Percentiles rank a stretch among this genome's conserved stretches.
These are phyloP conservation scores for Drosophila seclusa DNA, from an alignment of 2,888 invertebrate species.

Conservation along the genomic window DNA sequence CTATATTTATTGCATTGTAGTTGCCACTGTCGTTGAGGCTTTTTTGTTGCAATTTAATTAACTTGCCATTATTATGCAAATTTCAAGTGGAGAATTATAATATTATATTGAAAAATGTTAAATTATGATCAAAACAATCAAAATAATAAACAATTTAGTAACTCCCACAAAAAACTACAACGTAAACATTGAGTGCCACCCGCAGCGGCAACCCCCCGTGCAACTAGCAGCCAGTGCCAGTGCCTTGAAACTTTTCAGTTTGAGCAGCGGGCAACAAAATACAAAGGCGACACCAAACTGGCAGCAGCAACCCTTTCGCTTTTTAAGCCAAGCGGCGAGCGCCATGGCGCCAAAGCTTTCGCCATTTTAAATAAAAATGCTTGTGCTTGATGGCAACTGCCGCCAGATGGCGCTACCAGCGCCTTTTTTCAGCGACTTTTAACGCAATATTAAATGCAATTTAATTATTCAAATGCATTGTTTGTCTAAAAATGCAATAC, in stretches of 20 bases:
- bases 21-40: background rate
- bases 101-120: slow-evolving; percentile 11
- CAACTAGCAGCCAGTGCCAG: background rate
- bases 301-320: slow-evolving; percentile 69
- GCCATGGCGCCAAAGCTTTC: slow-evolving; percentile 78
- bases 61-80: slow-evolving; percentile 16
- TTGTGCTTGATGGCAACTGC: slow-evolving; percentile 48
- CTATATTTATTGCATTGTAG: background rate
- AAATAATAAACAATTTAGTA: slow-evolving; percentile 17
- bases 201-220: background rate
- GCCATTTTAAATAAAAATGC: slow-evolving; percentile 78
- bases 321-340: slow-evolving; percentile 64
- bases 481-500: background rate
- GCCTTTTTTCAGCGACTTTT: slow-evolving; percentile 15
- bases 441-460: background rate
- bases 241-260: slow-evolving; percentile 27
- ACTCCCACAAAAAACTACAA: background rate
- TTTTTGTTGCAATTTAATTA: slow-evolving; percentile 2
- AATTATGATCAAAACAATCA: slow-evolving; percentile 8
- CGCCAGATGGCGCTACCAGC: slow-evolving; percentile 59
- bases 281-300: slow-evolving; percentile 37
- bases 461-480: background rate
- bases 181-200: slow-evolving; percentile 15
- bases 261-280: slow-evolving; percentile 18
- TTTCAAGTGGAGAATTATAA: slow-evolving; percentile 3